Conservation (phyloP, 2,888 invertebrate genomes). For the Apoda limacodes region DNA sequence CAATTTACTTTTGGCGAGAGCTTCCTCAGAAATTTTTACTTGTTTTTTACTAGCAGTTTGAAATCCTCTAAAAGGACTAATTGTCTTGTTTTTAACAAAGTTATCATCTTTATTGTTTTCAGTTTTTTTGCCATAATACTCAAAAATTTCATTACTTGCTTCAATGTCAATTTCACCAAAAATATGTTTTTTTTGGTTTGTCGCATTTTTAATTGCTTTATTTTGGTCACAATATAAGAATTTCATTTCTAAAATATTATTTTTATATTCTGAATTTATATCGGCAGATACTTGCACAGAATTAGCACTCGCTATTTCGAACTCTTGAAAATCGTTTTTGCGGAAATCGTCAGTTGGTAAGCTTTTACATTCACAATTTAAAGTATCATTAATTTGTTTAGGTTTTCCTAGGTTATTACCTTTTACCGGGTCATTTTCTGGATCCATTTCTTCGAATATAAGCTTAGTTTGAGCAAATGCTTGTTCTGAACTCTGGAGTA, state of each 20-base stretch:
- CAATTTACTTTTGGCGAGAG: conserved; percentile 28
- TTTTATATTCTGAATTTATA: background rate
- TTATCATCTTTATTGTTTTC: conserved; percentile 1
- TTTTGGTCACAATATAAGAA: no score
- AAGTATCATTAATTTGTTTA: background rate
- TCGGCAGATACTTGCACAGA: background rate
- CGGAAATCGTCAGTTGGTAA: no score
- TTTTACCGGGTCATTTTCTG: no score
- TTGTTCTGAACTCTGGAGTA: background rate
- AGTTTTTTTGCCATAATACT: no score
- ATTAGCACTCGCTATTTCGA: conserved; percentile 6
- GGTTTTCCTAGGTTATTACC: no score
- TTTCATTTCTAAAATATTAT: no score
- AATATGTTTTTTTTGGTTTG: conserved; percentile 24
- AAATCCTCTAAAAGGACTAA: conserved; percentile 16
- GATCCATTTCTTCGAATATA: no score
- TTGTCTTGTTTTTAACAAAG: background rate
- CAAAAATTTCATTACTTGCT: no score
- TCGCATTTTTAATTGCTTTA: conserved; percentile 1
- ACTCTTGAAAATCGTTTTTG: no score
- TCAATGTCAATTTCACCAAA: conserved; percentile 24
- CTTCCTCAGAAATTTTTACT: conserved; percentile 25
- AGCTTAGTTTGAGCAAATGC: no score
- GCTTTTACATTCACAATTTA: no score
- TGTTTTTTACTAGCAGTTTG: conserved; percentile 30